Evolutionary conservation across 2,888 invertebrate genomes (phyloP).

Genomic region (Chelonus formosanus): DNA sequence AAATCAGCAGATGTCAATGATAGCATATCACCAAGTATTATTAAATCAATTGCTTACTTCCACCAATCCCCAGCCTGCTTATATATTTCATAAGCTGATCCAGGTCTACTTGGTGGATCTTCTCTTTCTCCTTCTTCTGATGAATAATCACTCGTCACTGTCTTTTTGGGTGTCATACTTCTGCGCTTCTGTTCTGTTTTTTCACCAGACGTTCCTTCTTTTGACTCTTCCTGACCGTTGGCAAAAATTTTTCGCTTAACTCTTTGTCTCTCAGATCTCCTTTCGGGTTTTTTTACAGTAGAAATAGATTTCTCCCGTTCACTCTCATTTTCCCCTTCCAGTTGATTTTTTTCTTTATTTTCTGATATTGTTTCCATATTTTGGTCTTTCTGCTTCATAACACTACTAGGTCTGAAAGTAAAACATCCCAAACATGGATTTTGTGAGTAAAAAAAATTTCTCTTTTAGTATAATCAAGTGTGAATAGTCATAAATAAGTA

Average conservation of each 20-base stretch:
- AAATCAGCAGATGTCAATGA: background rate
- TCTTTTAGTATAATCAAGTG: too few relatives aligned
- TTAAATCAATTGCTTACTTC: slow-evolving; percentile 72
- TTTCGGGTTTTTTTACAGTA: slow-evolving; percentile 48
- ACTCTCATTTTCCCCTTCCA: slow-evolving; percentile 41
- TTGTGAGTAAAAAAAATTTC: too few relatives aligned
- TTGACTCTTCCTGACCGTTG: slow-evolving; percentile 57
- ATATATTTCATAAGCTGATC: slow-evolving; percentile 78
- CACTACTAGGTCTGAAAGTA: slow-evolving; percentile 45
- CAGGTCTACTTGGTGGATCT: slow-evolving; percentile 66
- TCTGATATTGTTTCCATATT: slow-evolving; percentile 53
- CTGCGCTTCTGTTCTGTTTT: slow-evolving; percentile 56
- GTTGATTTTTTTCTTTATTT: slow-evolving; percentile 44
- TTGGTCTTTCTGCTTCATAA: slow-evolving; percentile 46
- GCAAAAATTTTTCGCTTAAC: slow-evolving; percentile 53
- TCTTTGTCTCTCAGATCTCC: slow-evolving; percentile 58
- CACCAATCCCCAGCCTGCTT: slow-evolving; percentile 83
- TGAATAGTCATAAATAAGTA: too few relatives aligned
- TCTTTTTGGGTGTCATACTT: slow-evolving; percentile 56
- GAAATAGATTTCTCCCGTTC: slow-evolving; percentile 45
- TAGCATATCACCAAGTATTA: background rate
- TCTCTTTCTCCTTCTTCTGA: slow-evolving; percentile 70
- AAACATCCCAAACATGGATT: too few relatives aligned
- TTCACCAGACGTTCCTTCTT: slow-evolving; percentile 43
- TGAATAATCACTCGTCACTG: slow-evolving; percentile 71